Evolutionary conservation across 2,113 vertebrate species (phyloP).

Genomic region (Antigone vipio): DNA sequence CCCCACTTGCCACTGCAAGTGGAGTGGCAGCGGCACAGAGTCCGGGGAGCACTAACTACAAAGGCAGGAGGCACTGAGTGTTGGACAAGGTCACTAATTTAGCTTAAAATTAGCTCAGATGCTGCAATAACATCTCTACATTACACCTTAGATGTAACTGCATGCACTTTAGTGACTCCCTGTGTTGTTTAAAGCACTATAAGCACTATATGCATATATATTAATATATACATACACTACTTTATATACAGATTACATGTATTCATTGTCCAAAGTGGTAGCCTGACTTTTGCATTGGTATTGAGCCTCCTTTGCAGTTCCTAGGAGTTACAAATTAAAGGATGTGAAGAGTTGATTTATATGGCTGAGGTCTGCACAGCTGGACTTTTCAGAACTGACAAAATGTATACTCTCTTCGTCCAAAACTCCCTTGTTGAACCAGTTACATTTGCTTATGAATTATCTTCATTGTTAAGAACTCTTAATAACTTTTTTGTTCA

Average conservation of each 20-base stretch:
- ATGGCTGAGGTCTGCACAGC: not conserved
- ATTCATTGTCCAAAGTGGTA: not conserved
- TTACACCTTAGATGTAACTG: not conserved
- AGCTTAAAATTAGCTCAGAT: not conserved
- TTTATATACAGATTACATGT: not conserved
- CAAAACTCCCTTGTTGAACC: not conserved
- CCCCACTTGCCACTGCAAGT: not conserved
- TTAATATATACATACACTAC: not conserved
- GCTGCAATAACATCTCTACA: not conserved
- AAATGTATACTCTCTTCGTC: not conserved
- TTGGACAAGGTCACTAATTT: not conserved
- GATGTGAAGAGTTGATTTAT: not conserved
- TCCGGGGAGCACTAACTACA: not conserved
- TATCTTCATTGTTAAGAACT: not conserved
- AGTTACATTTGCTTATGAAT: not conserved
- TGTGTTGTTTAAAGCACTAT: not conserved
- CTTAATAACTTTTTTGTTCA: not conserved
- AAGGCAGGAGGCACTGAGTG: not conserved
- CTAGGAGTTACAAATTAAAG: not conserved
- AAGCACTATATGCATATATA: not conserved
- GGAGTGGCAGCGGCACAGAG: rapidly evolving
- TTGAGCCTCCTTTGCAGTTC: not conserved
- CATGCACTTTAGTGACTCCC: not conserved
- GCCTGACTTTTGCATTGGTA: not conserved
- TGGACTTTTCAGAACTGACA: not conserved